A percentile compares a stretch with the other conserved stretches of the same genome.
Evolutionary conservation across 2,797 vertebrate species (phyloP).

Genomic region (Aldrovandia affinis): DNA sequence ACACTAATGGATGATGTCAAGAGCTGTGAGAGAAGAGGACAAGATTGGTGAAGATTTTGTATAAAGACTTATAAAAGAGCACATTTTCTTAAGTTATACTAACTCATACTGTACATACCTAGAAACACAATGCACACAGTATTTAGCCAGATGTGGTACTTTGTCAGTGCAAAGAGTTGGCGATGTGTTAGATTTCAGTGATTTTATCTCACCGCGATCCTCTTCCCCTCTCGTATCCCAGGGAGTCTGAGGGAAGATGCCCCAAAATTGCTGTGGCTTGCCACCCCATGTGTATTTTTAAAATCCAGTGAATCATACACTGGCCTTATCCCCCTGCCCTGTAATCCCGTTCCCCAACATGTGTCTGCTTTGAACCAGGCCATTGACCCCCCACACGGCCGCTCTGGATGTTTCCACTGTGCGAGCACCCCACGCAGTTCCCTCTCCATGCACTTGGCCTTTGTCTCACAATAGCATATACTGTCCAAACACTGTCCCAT

Average conservation of each 20-base stretch:
- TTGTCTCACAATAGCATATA: constrained; percentile 31
- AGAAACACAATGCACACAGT: too few relatives aligned
- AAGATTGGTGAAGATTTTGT: not conserved
- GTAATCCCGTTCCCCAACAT: not conserved
- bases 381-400: not conserved
- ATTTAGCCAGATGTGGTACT: not conserved
- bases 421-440: constrained; percentile 17
- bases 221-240: not conserved
- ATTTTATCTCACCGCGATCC: not conserved
- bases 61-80: not conserved
- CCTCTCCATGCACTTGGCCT: constrained; percentile 25
- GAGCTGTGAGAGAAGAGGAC: not conserved
- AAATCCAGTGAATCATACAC: not conserved
- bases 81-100: not conserved
- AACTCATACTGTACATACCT: not conserved
- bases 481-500: constrained; percentile 23
- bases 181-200: not conserved
- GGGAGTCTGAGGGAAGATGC: not conserved
- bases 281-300: not conserved
- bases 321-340: not conserved
- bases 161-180: not conserved
- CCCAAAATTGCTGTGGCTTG: not conserved
- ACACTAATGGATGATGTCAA: not conserved
- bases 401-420: constrained; percentile 25
- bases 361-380: constrained; percentile 16